Conservation (phyloP, 1,140 invertebrate genomes). For the Dendroctonus ponderosae region DNA sequence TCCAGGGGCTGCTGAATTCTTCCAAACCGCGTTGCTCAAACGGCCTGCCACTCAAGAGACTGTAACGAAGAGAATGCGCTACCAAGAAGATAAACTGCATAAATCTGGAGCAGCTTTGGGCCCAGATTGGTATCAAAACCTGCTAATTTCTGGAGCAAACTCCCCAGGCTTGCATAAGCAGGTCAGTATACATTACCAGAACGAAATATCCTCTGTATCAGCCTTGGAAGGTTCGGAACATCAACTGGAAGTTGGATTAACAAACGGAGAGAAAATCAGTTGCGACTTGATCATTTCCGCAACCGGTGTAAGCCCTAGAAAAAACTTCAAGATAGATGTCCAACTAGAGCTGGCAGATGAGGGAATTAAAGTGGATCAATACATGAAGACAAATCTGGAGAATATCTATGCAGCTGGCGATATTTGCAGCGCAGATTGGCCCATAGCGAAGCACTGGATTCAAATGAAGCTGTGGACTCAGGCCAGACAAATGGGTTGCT, state of each 20-base stretch:
- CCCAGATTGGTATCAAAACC: slow-evolving; percentile 86
- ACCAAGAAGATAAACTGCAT: slow-evolving; percentile 57
- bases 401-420: slow-evolving; percentile 95
- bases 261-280: slow-evolving; percentile 70
- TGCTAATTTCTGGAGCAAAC: slow-evolving; percentile 62
- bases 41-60: slow-evolving; percentile 19
- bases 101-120: slow-evolving; percentile 82
- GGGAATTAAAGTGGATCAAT: slow-evolving; percentile 80
- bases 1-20: slow-evolving; percentile 93
- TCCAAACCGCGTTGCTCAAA: slow-evolving; percentile 58
- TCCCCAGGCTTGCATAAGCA: slow-evolving; percentile 51
- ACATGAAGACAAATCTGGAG: slow-evolving; percentile 75
- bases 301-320: slow-evolving; percentile 83
- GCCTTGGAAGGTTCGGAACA: slow-evolving; percentile 49
- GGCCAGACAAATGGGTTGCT: slow-evolving; percentile 94
- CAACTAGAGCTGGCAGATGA: slow-evolving; percentile 67
- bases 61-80: slow-evolving; percentile 68
- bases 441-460: slow-evolving; percentile 82
- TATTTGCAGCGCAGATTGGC: slow-evolving; percentile 81
- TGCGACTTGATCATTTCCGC: slow-evolving; percentile 95
- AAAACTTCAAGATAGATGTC: slow-evolving; percentile 57
- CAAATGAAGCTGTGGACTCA: slow-evolving; percentile 98
- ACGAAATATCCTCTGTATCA: slow-evolving; percentile 63
- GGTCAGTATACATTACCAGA: slow-evolving; percentile 65
- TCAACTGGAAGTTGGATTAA: slow-evolving; percentile 72